Base-by-base conservation (phyloP, 37 sponge, comb jelly and placozoan species). In the Hexactinellida sp. region DNA sequence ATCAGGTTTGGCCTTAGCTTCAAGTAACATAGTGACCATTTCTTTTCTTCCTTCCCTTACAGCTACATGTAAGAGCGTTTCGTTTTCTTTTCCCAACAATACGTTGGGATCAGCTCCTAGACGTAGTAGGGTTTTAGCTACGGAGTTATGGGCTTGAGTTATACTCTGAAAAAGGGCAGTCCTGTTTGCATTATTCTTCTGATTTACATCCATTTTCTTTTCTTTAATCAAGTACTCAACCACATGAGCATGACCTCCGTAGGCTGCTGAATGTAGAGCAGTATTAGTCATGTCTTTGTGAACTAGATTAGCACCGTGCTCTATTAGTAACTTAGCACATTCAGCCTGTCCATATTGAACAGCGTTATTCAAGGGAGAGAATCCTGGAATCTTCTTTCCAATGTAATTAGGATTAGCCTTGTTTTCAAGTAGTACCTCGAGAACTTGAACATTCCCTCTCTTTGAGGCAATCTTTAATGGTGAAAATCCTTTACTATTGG, bases 141-240 rank as follows among this genome's bases (percentile, higher is more conserved):
- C 76, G 5, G 76, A 63, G 30, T 63, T 63, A 23, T 63, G 76
- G 13, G 19, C 76, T n/a, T 63, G 76, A 63, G 76, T 63, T 10
- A 63, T 63, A 28, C 76, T 63, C 34, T 63, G 76, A 28, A 32
- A 63, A 28, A 63, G 76, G 3, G 76, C 32, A 21, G 76, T 63
- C 34, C 30, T 63, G 28, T 63, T 63, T 23, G 76, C 76, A 63
- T 63, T 63, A 63, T 63, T 63, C 76, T 25, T 25, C 76, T 63
- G 76, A 63, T 63, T 63, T 7, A 63, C 76, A 63, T 63, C 76
- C 76, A 63, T 63, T 63, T 23, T 23, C 5, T 21, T 28, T 25
- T 63, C 76, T 63, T 63, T 63, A n/a, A 63, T 23, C 30, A 63
- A 63, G 76, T 63, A 63, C 76, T 63, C 76, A 21, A 63, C 76